Evolutionary conservation across 2,113 vertebrate species (phyloP), one percentile per base, ranked within the genome.

Genomic region (Sinocyclocheilus anophthalmus): DNA sequence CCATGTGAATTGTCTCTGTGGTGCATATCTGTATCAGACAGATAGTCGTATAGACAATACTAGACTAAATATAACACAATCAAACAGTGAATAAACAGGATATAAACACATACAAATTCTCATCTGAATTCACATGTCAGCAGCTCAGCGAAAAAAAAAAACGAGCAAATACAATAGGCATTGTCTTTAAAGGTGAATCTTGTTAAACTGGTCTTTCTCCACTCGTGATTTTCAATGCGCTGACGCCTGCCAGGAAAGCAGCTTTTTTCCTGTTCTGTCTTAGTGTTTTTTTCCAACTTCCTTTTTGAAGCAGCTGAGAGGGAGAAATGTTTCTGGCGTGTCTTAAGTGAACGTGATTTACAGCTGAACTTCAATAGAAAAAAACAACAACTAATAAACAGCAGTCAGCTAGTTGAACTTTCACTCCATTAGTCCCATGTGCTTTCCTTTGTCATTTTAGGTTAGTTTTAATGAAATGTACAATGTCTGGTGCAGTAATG

Each of bases 231-330:
- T 4, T 80, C 85, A 76, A 55, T 18, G 30, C 4, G 11, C 18
- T 1, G 59, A 42, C 76, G 55, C 30, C 33, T 63, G 79, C 83
- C 77, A 78, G 72, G 83, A 85, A 78, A 65, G 55, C 0, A 0
- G 48, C 18, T 77, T 42, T 65, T 77, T 73, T 88, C 79, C 81
- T 84, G 76, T 77, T 85, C 75, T 87, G 86, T 86, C 79, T 14
- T 0, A 87, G 81, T 73, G 81, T 87, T 89, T 75, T 83, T 39
- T 85, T 80, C 16, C 30, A 42, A 5, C 77, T 81, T 81, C 79
- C 79, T 81, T 81, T 81, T 48, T 48, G 39, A 63, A 61, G 33
- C 77, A 80, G 55, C 33, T 24, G 55, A 67, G 57, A 20, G 22
- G 42, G 16, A 81, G 13, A 45, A 45, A 45, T 2, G 5, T 4